Evolutionary conservation across 2,797 vertebrate genomes (phyloP).

Genomic region (Artibeus lituratus): DNA sequence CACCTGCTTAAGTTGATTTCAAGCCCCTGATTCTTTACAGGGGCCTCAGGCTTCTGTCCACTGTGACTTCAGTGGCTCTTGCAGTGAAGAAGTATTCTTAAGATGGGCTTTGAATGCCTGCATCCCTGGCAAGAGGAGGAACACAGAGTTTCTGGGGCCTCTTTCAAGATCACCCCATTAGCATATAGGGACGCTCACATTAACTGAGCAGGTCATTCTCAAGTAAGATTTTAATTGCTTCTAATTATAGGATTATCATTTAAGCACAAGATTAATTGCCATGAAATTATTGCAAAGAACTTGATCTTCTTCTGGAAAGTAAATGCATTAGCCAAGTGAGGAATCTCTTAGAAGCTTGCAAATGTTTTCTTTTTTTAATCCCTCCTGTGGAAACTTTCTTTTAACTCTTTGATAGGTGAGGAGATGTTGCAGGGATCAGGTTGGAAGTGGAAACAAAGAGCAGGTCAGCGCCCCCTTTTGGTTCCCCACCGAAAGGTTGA

Average conservation of each 20-base stretch:
- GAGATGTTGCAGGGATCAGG: too few relatives aligned
- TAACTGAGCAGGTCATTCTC: conserved; percentile 63
- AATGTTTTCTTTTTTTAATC: neutral
- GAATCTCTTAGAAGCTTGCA: conserved; percentile 14
- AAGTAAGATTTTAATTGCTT: conserved; percentile 72
- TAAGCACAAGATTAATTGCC: conserved; percentile 74
- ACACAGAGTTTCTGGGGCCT: conserved; percentile 34
- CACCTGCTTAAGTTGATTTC: neutral
- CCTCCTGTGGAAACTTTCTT: neutral
- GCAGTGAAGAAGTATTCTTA: neutral
- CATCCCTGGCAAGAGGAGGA: conserved; percentile 22
- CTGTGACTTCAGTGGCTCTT: neutral
- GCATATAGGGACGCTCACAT: conserved; percentile 35
- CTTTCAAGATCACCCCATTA: conserved; percentile 30
- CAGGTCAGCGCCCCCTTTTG: neutral
- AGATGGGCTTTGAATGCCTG: neutral
- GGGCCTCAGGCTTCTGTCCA: neutral
- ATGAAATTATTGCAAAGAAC: conserved; percentile 69
- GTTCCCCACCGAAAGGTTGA: neutral
- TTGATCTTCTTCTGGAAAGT: conserved; percentile 49
- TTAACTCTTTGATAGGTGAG: neutral
- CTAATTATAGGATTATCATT: conserved; percentile 76
- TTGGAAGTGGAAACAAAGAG: neutral
- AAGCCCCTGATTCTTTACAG: neutral
- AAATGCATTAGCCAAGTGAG: conserved; percentile 30